phyloP scores from a whole-genome alignment of 1,140 invertebrate species.

The Nephotettix cincticeps region DNA sequence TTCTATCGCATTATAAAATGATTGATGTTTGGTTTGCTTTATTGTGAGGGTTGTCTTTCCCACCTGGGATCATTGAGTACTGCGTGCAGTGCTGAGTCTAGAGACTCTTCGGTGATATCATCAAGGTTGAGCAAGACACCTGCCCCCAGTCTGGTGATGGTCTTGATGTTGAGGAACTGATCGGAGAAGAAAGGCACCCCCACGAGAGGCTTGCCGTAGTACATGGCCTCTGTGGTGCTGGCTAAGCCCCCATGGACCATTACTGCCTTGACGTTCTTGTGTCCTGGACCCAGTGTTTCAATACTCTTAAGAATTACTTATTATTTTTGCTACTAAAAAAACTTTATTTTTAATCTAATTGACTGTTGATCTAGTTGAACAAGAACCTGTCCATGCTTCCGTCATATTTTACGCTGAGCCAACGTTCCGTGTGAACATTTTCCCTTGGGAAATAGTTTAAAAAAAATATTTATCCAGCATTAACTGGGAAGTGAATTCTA shows the following conservation, averaged over 20 bases:
- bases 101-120: conserved; percentile 43
- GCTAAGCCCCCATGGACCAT: conserved; percentile 65
- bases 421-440: too few relatives aligned
- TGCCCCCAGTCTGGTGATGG: conserved; percentile 17
- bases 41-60: too few relatives aligned
- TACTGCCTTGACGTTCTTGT: conserved; percentile 57
- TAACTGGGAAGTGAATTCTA: too few relatives aligned
- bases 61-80: conserved; percentile 43
- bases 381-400: too few relatives aligned
- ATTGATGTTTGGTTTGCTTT: background rate
- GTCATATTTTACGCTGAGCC: too few relatives aligned
- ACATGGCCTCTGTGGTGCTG: conserved; percentile 55
- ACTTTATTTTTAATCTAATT: too few relatives aligned
- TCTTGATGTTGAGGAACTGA: conserved; percentile 52
- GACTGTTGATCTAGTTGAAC: too few relatives aligned
- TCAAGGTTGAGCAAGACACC: conserved; percentile 39
- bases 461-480: too few relatives aligned
- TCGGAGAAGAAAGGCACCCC: conserved; percentile 61
- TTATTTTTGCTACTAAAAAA: too few relatives aligned
- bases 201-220: conserved; percentile 53
- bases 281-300: too few relatives aligned
- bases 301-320: too few relatives aligned
- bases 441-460: too few relatives aligned
- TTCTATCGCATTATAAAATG: background rate
- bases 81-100: conserved; percentile 40